Base-by-base conservation (phyloP, 2,113 vertebrate species). In the Limnothrissa miodon region DNA sequence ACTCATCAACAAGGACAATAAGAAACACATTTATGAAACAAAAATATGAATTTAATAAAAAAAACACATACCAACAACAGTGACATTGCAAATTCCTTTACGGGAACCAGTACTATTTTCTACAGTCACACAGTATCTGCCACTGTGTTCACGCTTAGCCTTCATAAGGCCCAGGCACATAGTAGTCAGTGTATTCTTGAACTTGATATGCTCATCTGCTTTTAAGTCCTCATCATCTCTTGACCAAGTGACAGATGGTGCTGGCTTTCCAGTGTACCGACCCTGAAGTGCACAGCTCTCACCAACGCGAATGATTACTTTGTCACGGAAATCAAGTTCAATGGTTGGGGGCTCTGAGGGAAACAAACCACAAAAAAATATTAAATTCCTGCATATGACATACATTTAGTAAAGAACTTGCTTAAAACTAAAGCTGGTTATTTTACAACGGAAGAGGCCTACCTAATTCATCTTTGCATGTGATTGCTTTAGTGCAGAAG, bases 401-500 rank as follows among this genome's bases (percentile, higher is more conserved):
- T 79, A 42, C 0, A 80, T 33, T 48, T 8, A 33, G 46, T 13
- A 42, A 33, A 66, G 15, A 66, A 51, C 15, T 48, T 44, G 25
- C 66, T 79, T 29, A 79, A 23, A 6, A 36, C 42, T 21, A 51
- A 45, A 46, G 23, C 11, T 2, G 6, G 13, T 79, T 25, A 3
- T 66, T 3, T 11, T 45, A 80, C 10, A 42, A n/a, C 85, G 4
- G 0, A 53, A 74, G 39, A 6, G 53, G 85, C 96, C 83, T 94
- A 99, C 98, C 98, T 36, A 99, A 91, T 91, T 98, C 97, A 90
- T 99, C 95, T 88, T 94, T 99, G 95, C 98, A 99, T 0, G 96
- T 98, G 93, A 99, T 96, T 83, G 97, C 95, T 89, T 99, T 99
- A 86, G 97, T 99, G 91, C 94, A 95, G 93, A 99, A 99, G 0